Evolutionary conservation across 2,888 invertebrate genomes (phyloP).

Genomic region (Thysanoteuthis rhombus): DNA sequence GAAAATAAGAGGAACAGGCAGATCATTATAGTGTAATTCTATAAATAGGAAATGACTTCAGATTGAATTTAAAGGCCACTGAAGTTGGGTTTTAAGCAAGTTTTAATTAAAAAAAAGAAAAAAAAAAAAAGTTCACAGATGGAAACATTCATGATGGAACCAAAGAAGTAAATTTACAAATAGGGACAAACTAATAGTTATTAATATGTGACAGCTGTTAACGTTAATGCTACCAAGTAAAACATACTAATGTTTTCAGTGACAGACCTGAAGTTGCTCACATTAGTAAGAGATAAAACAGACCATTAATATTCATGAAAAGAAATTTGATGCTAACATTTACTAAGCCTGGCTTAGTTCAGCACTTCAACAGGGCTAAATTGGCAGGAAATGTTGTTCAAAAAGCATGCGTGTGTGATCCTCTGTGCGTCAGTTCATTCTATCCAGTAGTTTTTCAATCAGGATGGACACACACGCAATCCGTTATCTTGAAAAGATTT

Average conservation of each 20-base stretch:
- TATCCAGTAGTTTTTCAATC: too few species aligned
- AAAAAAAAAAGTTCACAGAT: neutral
- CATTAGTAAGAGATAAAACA: too few species aligned
- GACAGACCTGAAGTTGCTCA: neutral
- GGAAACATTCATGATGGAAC: neutral
- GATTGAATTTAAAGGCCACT: too few species aligned
- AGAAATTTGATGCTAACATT: neutral
- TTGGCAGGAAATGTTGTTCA: neutral
- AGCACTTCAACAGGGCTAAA: neutral
- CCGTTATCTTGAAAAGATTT: too few species aligned
- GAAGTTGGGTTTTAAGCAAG: too few species aligned
- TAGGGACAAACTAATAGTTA: neutral
- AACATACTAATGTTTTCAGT: neutral
- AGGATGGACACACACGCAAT: too few species aligned
- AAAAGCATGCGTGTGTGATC: too few species aligned
- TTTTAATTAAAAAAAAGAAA: neutral
- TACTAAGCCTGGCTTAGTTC: neutral
- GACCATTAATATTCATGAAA: neutral
- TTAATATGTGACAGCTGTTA: neutral
- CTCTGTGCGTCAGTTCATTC: too few species aligned
- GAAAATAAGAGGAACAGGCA: too few species aligned
- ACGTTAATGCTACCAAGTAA: neutral
- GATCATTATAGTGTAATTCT: too few species aligned
- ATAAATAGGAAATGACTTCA: too few species aligned
- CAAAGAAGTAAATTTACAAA: neutral